Base-by-base conservation (phyloP, 2,888 invertebrate species). In the Arge pagana region DNA sequence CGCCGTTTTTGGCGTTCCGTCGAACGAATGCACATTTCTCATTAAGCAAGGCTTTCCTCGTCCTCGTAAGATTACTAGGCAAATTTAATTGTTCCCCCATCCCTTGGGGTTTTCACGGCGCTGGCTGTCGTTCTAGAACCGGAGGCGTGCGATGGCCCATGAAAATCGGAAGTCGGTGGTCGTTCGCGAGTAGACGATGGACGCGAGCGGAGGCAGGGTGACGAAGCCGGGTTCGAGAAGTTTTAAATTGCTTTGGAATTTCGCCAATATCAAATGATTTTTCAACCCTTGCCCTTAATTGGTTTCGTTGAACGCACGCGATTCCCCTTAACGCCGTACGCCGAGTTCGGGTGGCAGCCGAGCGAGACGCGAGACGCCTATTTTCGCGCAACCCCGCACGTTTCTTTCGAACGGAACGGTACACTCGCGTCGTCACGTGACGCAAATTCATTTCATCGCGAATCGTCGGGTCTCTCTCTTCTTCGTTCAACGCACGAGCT, bases 171-270 rank as follows among this genome's bases (percentile, higher is more conserved):
- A n/a, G 19, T n/a, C 30, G 15, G 4, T 42, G 8, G 2, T 26
- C n/a, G 24, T 2, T 41, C 41, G 41, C n/a, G 21, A 10, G 18
- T 16, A 11, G n/a, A n/a, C 11, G 40, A 11, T 8, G 39, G 24
- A 42, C 33, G 42, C 26, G 41, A 37, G 48, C 8, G 23, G 43
- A 49, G 16, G 21, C 24, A 41, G 23, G 39, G 52, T 36, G 52
- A 52, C 50, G 40, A 35, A 50, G 40, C 48, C 50, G 49, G 52
- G 54, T 56, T 60, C 61, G 61, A 61, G 64, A 72, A 71, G 69
- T 74, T 74, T 73, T 69, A 72, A 74, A 74, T 74, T 72, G 73
- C 73, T 74, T 74, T 74, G 74, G 74, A 73, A 62, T 59, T 58
- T 56, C 60, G 74, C 74, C 74, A 74, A 70, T 72, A 60, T 66